Evolutionary conservation across 2,113 vertebrate species (phyloP), one percentile per base, ranked within the genome.

Genomic region (Heterochromis multidens): DNA sequence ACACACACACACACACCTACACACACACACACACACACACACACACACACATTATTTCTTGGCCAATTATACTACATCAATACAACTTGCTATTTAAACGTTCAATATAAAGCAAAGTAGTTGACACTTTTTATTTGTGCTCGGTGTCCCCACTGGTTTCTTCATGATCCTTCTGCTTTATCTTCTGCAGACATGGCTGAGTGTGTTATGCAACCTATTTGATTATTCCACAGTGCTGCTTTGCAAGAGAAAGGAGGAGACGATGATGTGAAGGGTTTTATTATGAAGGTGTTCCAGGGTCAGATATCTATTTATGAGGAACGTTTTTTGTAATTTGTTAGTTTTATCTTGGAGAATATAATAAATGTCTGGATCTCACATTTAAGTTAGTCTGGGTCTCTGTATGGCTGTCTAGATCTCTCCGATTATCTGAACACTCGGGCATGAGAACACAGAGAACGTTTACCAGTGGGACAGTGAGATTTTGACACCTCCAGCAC

Each of bases 391-490:
- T 8, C 80, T 89, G 8, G 0, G 25, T 80, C 37, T 81, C 43
- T 40, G n/a, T 56, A 33, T 61, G 1, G 19, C 43, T 70, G 21
- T 58, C 35, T 78, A 29, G 37, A 52, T 81, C 35, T 72, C 46
- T 79, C 80, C 82, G 78, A 86, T 84, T 86, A 84, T 86, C 72
- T 16, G 40, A 84, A 76, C 57, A 49, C 14, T 61, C 10, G 77
- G 67, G 19, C 40, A 62, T 74, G 54, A 80, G 77, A 61, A 37
- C 37, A 37, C 72, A 23, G 65, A 31, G 25, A 84, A 87, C 12
- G 8, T 21, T 84, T 65, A 40, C 49, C 67, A 63, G 57, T 60
- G 59, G 70, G 23, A 37, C 60, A 6, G 21, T 31, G 25, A 59
- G 58, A 70, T 56, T 84, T 13, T 81, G 33, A 88, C 79, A 54